These are phyloP conservation scores for Nothobranchius furzeri DNA, from an alignment of 2,113 vertebrate species.

Conservation along the genomic window DNA sequence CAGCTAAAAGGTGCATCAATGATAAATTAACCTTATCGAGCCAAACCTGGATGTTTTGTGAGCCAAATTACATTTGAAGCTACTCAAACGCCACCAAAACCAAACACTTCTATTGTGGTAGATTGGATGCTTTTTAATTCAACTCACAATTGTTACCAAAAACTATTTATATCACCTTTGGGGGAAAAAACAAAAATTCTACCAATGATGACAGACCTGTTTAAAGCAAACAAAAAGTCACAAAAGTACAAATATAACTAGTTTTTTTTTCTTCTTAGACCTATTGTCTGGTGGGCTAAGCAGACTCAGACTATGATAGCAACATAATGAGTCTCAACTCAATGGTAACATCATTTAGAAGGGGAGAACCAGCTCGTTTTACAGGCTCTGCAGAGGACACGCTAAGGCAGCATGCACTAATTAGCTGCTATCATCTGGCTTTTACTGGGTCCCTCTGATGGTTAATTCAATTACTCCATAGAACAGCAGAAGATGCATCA, in stretches of 20 bases:
- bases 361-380: constrained; percentile 57
- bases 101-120: too few species aligned
- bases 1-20: too few species aligned
- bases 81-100: too few species aligned
- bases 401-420: constrained; percentile 70
- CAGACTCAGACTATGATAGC: constrained; percentile 39
- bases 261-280: constrained; percentile 4
- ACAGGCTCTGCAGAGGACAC: constrained; percentile 65
- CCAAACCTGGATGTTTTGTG: too few species aligned
- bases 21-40: too few species aligned
- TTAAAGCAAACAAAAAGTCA: too few species aligned
- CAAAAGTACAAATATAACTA: not conserved
- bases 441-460: constrained; percentile 63
- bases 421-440: constrained; percentile 72
- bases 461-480: constrained; percentile 74
- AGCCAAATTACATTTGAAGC: too few species aligned
- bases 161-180: too few species aligned
- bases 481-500: constrained; percentile 62
- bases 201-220: too few species aligned
- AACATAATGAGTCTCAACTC: constrained; percentile 64
- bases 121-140: too few species aligned
- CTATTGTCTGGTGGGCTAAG: constrained; percentile 14
- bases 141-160: too few species aligned
- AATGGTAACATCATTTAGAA: constrained; percentile 74
- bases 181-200: too few species aligned